Evolutionary conservation across 2,797 vertebrate species (phyloP), one percentile per base, ranked within the genome.

Genomic region (Sebastes kiyomatsui): DNA sequence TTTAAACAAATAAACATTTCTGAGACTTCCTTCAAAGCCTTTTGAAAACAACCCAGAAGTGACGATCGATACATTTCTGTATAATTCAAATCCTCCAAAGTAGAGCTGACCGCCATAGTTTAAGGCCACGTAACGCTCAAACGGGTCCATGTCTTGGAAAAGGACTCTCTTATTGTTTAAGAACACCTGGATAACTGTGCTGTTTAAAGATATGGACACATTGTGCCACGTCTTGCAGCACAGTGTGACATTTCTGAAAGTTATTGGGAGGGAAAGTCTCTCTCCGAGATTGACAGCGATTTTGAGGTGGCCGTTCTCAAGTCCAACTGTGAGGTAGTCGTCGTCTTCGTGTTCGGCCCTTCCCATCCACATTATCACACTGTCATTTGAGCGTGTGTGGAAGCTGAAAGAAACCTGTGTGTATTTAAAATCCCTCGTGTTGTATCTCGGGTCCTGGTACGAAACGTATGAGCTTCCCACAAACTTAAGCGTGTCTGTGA

Each of bases 251-350:
- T 95, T 94, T 20, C 38, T 92, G 0, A 93, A 84, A 58, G 89
- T 83, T 7, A 96, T 20, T 2, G 96, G 96, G 22, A 91, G 70
- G 8, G 94, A 88, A 5, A 96, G 86, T 78, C 92, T 95, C 85
- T 97, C 96, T 55, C 97, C 97, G 4, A 98, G 96, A 68, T 97
- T 98, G n/a, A 97, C 90, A 0, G 94, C 95, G 23, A 97, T 82
- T 93, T 96, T 97, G 22, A 98, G 89, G 33, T 83, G 84, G 16
- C 95, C 94, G 2, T 89, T 85, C 72, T 95, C 83, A 10, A 98
- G 90, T n/a, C 97, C 97, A 2, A 96, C 89, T 3, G 96, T 95
- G 56, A 98, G 96, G 89, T 97, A 97, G 86, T 98, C 96, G 6
- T 97, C 95, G 7, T 96, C 96, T 83, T 97, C 96, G 1, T 96